These are phyloP conservation scores for Gasterosteus nipponicus DNA, from an alignment of 2,113 vertebrate genomes.

Conservation along the genomic window DNA sequence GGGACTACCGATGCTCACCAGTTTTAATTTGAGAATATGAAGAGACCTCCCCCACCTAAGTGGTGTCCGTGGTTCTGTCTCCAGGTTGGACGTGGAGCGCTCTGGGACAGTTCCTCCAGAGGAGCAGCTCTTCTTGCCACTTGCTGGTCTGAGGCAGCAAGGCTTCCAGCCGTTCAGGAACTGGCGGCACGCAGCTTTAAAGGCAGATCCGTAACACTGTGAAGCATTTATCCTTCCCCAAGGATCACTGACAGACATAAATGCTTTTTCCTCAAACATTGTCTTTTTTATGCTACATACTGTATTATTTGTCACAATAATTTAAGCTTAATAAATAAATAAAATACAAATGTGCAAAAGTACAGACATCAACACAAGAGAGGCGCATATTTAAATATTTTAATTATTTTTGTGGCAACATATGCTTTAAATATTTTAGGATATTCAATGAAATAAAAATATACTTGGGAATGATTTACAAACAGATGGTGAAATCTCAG, in stretches of 20 bases:
- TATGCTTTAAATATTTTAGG: background rate
- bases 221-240: background rate
- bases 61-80: background rate
- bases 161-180: slow-evolving; percentile 86
- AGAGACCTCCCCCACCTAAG: background rate
- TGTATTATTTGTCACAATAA: background rate
- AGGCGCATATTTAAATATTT: background rate
- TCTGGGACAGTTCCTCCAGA: slow-evolving; percentile 90
- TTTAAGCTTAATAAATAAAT: no score
- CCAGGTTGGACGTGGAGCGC: slow-evolving; percentile 91
- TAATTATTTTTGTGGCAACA: background rate
- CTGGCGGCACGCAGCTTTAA: background rate
- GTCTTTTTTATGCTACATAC: background rate
- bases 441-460: background rate
- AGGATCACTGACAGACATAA: background rate
- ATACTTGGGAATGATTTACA: background rate
- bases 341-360: background rate
- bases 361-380: background rate
- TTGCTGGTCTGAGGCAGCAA: slow-evolving; percentile 86
- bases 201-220: background rate
- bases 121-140: slow-evolving; percentile 87
- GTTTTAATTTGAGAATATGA: background rate
- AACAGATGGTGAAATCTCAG: no score
- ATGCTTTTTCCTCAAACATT: background rate
- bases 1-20: background rate